Base-by-base conservation (phyloP, 2,888 invertebrate species). In the Mesochorus sp. region DNA sequence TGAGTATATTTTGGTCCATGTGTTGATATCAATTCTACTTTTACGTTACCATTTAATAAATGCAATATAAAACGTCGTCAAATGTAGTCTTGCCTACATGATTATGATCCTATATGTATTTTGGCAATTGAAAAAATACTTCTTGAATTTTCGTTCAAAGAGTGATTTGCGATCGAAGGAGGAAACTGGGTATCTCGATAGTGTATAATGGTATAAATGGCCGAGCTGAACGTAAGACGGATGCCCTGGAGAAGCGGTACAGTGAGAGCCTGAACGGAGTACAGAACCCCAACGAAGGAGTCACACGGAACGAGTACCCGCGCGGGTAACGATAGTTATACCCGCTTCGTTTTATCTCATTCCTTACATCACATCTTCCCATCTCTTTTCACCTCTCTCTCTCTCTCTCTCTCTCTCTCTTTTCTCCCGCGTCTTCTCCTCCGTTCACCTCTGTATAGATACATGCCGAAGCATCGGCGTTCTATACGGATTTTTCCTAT, bases 381-480 rank as follows among this genome's bases (percentile, higher is more conserved):
- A 62, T 71, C 53, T 62, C 64, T 31, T 62, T 47, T 61, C 12
- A n/a, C 34, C n/a, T 39, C 5, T 55, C 51, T 17, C 5, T 55
- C 14, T 61, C 62, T 34, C 21, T 68, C 12, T 31, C n/a, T 39
- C 5, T 55, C 51, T 17, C 5, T 55, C 14, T 61, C 62, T 34
- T 17, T 68, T 62, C 66, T 59, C 12, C 19, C 42, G 31, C 61
- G 14, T 55, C 17, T 28, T 28, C 12, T 44, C 24, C 66, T 8
- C 37, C 39, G 39, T 42, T 28, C 28, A n/a, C n/a, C 57, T 51
- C 62, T 47, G 24, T 28, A 67, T 19, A 26, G 17, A 17, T 62
- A 53, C 66, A 61, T 47, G 34, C 62, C 68, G 42, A 70, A 59
- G 68, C 77, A 55, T 73, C 59, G 62, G 73, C 57, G 68, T 68